These are phyloP conservation scores for Amiota mariae DNA, from an alignment of 2,888 invertebrate genomes.

Conservation along the genomic window DNA sequence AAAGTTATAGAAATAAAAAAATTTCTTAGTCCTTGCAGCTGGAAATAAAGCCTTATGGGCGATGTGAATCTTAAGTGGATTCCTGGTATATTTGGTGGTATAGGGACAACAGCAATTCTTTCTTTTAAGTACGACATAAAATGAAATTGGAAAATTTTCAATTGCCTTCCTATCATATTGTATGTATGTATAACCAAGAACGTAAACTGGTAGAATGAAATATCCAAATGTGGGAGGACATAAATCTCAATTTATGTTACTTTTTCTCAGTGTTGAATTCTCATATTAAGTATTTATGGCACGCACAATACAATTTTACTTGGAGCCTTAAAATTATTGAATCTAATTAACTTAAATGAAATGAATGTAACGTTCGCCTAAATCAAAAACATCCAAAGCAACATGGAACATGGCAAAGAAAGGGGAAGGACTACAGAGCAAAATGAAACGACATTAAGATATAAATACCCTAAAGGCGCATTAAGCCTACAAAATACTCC, in stretches of 20 bases:
- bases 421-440: neutral
- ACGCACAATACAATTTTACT: slow-evolving; percentile 37
- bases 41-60: neutral
- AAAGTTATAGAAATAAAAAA: slow-evolving; percentile 6
- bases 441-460: slow-evolving; percentile 5
- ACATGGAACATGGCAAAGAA: slow-evolving; percentile 22
- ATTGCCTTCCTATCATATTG: slow-evolving; percentile 45
- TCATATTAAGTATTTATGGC: slow-evolving; percentile 17
- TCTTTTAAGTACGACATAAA: slow-evolving; percentile 61
- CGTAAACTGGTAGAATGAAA: neutral
- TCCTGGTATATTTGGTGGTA: neutral
- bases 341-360: slow-evolving; percentile 70
- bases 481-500: slow-evolving; percentile 19
- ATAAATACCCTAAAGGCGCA: slow-evolving; percentile 25
- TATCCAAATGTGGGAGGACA: slow-evolving; percentile 29
- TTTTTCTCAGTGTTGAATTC: neutral
- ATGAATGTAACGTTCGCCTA: slow-evolving; percentile 59
- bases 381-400: slow-evolving; percentile 21
- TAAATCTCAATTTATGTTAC: slow-evolving; percentile 63
- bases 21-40: slow-evolving; percentile 5
- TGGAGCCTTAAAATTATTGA: slow-evolving; percentile 66
- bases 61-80: too few species aligned
- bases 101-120: slow-evolving; percentile 56
- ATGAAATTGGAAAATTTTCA: slow-evolving; percentile 64
- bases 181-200: neutral